Conservation (phyloP, 2,113 vertebrate genomes). For the Nansenia antarctica region DNA sequence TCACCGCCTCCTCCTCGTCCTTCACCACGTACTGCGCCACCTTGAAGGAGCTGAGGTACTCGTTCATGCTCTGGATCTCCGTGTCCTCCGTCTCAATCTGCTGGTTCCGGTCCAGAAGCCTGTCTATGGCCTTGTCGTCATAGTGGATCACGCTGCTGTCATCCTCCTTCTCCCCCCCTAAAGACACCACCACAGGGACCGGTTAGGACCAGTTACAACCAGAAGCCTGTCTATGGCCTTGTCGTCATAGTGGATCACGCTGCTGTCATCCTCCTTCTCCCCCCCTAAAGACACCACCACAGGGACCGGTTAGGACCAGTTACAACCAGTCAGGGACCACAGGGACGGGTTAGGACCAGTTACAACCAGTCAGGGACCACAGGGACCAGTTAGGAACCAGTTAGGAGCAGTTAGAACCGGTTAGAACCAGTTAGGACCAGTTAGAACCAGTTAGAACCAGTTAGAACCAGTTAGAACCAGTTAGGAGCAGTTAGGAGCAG, state of each 20-base stretch:
- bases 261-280: constrained; percentile 94
- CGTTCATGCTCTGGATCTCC: constrained; percentile 97
- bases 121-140: constrained; percentile 93
- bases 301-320: neutral
- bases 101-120: constrained; percentile 92
- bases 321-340: constrained; percentile 77
- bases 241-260: constrained; percentile 96
- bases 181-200: neutral
- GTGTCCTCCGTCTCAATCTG: constrained; percentile 89
- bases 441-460: too few species aligned
- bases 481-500: too few species aligned
- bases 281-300: constrained; percentile 72
- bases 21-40: constrained; percentile 97
- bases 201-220: constrained; percentile 50
- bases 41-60: constrained; percentile 97
- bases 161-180: constrained; percentile 92
- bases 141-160: constrained; percentile 97
- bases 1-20: constrained; percentile 91
- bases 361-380: too few species aligned
- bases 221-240: constrained; percentile 91
- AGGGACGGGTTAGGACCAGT: neutral
- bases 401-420: too few species aligned
- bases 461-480: too few species aligned
- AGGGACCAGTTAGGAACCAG: too few species aligned
- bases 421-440: too few species aligned